Base-by-base conservation (phyloP, 1,140 invertebrate genomes). In the Odontomachus brunneus region DNA sequence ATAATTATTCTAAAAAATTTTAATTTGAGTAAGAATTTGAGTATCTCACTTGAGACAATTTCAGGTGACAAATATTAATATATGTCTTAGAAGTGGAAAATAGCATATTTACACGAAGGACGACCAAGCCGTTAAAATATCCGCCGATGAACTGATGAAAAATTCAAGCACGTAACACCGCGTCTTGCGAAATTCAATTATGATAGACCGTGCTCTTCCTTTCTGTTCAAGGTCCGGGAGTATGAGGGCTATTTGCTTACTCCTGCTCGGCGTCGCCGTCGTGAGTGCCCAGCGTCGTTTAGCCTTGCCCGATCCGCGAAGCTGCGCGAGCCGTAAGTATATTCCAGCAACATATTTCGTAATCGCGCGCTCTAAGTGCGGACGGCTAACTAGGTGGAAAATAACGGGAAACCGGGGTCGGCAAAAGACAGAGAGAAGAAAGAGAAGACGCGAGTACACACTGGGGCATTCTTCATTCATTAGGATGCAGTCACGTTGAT, bases 291-390 rank as follows among this genome's bases (percentile, higher is more conserved):
- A 98, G 93, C 95, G 97, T 87, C 95, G 97, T 85, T 95, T 98
- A 66, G 97, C 97, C 33, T 94, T 98, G 86, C 97, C 97, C 60
- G 97, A 98, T 95, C 97, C 97, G 51, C 95, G 97, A 91, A 98
- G 97, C 92, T 98, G 97, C 94, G 96, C 97, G 67, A 98, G 97
- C 92, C 95, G 97, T 97, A 95, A 96, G 97, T 96, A 87, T 83
- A 87, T 83, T 60, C 7, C 48, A 38, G 14, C n/a, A 38, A 78
- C 14, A 66, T n/a, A n/a, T 78, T 83, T 83, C 26, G 44, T 26
- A 74, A 82, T 38, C 73, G 17, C 19, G 0, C 17, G 55, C 12
- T 29, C 12, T 29, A 33, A 63, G 26, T 71, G 26, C 48, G 57
- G 19, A 24, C 15, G 24, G 19, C 5, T 66, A 44, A 74, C 15